A percentile compares a stretch with the other conserved stretches of the same genome.
These are phyloP conservation scores for Chouioia cunea DNA, from an alignment of 2,888 invertebrate species.

Conservation along the genomic window DNA sequence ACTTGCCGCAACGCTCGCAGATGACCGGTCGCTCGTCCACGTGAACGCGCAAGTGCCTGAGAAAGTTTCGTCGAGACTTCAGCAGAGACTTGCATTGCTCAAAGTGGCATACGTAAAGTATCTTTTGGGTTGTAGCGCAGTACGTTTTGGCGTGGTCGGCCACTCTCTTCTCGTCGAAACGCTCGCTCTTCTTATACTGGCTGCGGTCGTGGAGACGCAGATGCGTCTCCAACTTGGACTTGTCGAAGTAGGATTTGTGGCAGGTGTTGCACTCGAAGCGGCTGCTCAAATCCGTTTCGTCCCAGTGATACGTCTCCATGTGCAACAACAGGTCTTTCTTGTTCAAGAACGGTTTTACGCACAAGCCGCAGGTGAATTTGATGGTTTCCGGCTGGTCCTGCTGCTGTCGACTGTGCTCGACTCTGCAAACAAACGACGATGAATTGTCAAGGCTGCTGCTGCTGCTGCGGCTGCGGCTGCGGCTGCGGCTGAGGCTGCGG, in stretches of 20 bases:
- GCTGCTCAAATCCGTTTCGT: not conserved
- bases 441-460: slow-evolving; percentile 38
- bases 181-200: not conserved
- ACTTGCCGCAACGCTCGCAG: slow-evolving; percentile 67
- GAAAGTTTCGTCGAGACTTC: slow-evolving; percentile 63
- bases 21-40: slow-evolving; percentile 67
- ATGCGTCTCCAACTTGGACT: slow-evolving; percentile 16
- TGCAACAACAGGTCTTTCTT: slow-evolving; percentile 30
- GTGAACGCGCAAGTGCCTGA: slow-evolving; percentile 70
- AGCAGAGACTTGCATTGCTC: slow-evolving; percentile 66
- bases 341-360: slow-evolving; percentile 14
- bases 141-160: slow-evolving; percentile 11
- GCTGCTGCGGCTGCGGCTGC: slow-evolving; percentile 65
- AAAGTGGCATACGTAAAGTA: slow-evolving; percentile 63
- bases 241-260: slow-evolving; percentile 4
- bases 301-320: slow-evolving; percentile 13
- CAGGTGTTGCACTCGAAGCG: slow-evolving; percentile 38
- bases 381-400: not conserved
- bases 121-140: no score
- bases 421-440: slow-evolving; percentile 40
- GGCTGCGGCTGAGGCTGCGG: slow-evolving; percentile 68
- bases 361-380: slow-evolving; percentile 35
- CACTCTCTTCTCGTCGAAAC: slow-evolving; percentile 4
- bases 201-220: slow-evolving; percentile 2
- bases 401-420: not conserved